These are phyloP conservation scores for Thripadectes ignobilis DNA, from an alignment of 2,797 vertebrate genomes.

Conservation along the genomic window DNA sequence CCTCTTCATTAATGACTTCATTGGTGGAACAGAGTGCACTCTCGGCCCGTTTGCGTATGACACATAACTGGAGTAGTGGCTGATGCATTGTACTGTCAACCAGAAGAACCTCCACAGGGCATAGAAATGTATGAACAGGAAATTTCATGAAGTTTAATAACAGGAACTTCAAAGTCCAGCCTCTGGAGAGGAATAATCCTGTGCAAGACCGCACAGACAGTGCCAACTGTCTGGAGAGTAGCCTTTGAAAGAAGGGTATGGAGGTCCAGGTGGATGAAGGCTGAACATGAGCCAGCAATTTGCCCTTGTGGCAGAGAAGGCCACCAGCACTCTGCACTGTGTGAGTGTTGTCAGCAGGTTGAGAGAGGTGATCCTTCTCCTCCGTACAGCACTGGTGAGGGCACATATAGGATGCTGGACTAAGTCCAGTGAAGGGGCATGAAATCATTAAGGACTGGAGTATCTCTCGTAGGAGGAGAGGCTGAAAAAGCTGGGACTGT, in stretches of 20 bases:
- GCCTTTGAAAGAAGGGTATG: neutral
- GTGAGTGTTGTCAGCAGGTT: neutral
- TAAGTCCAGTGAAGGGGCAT: neutral
- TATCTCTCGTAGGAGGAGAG: neutral
- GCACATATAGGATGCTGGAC: rapidly evolving
- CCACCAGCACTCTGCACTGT: neutral
- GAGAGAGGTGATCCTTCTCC: neutral
- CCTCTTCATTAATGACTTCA: neutral
- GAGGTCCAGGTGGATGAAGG: neutral
- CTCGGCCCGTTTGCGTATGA: neutral
- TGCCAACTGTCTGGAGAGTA: neutral
- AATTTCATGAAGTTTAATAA: neutral
- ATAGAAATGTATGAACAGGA: neutral
- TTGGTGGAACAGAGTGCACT: too few relatives aligned
- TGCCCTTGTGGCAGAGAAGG: neutral
- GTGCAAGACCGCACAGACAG: neutral
- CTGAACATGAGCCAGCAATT: neutral
- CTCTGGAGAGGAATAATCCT: neutral
- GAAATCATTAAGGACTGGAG: neutral
- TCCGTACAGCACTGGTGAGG: neutral
- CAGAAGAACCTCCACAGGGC: neutral
- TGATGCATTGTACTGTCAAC: neutral
- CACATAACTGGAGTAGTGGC: neutral
- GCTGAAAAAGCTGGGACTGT: neutral
- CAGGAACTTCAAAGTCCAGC: neutral